Evolutionary conservation across 2,888 invertebrate species (phyloP), one percentile per base, ranked within the genome.

Genomic region (Laspeyria flexula): DNA sequence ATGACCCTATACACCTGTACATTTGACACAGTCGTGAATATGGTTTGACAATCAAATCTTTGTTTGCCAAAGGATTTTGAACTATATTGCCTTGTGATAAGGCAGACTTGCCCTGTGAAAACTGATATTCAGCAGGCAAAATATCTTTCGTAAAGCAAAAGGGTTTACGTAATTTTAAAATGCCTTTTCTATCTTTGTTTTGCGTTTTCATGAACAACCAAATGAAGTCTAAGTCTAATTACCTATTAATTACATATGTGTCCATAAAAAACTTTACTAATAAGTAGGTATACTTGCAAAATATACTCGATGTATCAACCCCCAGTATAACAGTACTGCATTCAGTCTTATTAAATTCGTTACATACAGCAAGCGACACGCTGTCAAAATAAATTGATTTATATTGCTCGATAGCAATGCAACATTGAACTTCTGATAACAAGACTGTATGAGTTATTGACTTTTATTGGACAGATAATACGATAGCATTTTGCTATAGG

Each of bases 1-100:
- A 71, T 81, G 82, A 85, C 85, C 85, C 81, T 81, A 75, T 37
- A 45, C 55, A 69, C 55, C 53, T 60, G 58, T 46, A 18, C 21
- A 43, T 48, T 34, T 50, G 35, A 51, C 34, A 37, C 31, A 42
- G 23, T 33, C 27, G 37, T 41, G 37, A 44, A 49, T 48, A 40
- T 45, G 12, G 43, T 43, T 52, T 53, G 39, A 41, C 29, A 47
- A 49, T 10, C 45, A 27, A 11, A 23, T 23, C 16, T 1, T 11
- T 15, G 10, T 21, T 11, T 6, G 31, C 10, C 18, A 21, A 29
- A 10, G 41, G 1, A 54, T 25, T 55, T 48, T 58, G 15, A 43
- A 43, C 54, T 38, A 42, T 66, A 56, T 6, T 1, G 0, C 23
- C 9, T 13, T 0, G 44, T 0, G n/a, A 46, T 65, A 68, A 16